Percentiles rank a stretch among this genome's conserved stretches.
phyloP scores from a whole-genome alignment of 2,888 invertebrate species.

The Rhagonycha lutea region DNA sequence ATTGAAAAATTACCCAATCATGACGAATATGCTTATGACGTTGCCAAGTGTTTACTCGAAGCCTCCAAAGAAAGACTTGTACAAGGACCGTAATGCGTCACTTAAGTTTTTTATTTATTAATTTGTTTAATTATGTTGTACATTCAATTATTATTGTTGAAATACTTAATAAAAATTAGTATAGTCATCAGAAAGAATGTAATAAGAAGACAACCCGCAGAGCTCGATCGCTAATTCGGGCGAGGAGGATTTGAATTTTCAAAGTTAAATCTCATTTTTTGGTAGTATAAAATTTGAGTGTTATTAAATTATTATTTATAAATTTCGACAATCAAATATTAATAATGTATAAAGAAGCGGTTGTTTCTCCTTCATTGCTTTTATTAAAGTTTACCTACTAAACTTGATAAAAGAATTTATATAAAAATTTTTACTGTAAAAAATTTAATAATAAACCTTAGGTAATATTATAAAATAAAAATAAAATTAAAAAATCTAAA shows the following conservation, averaged over 20 bases:
- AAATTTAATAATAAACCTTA: not conserved
- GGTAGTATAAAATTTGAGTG: not conserved
- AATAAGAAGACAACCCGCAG: not conserved
- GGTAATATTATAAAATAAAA: not conserved
- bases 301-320: not conserved
- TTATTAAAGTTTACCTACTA: not conserved
- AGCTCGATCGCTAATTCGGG: not conserved
- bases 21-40: slow-evolving; percentile 13
- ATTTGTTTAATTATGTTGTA: not conserved
- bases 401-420: not conserved
- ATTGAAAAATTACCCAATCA: slow-evolving; percentile 3
- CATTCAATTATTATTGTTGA: not conserved
- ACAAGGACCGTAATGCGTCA: not conserved
- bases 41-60: slow-evolving; percentile 16
- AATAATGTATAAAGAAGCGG: not conserved
- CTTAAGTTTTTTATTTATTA: not conserved
- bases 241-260: not conserved
- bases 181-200: not conserved
- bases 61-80: slow-evolving; percentile 1
- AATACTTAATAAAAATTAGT: not conserved
- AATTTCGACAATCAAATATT: not conserved
- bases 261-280: not conserved
- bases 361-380: not conserved
- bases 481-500: not conserved
- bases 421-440: not conserved